Percentiles rank a stretch among this genome's conserved stretches.
phyloP scores from a whole-genome alignment of 1,140 invertebrate genomes.

The Zelostemma sp. region DNA sequence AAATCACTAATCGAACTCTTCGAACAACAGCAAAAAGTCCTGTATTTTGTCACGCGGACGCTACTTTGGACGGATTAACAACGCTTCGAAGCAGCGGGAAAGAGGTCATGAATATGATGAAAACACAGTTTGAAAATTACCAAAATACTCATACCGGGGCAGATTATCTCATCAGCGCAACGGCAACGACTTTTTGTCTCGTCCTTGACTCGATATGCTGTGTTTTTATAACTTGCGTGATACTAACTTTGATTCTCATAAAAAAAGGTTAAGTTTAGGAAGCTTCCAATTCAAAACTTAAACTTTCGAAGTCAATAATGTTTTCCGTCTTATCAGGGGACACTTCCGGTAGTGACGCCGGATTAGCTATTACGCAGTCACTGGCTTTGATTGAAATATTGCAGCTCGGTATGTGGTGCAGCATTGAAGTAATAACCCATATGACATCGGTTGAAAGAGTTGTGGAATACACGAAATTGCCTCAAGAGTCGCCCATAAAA shows the following conservation, averaged over 20 bases:
- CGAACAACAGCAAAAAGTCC: constrained; percentile 79
- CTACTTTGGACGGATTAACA: constrained; percentile 82
- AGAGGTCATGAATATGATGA: constrained; percentile 73
- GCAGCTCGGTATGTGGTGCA: constrained; percentile 86
- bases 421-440: constrained; percentile 78
- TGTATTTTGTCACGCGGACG: constrained; percentile 85
- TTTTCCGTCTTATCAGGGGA: constrained; percentile 33
- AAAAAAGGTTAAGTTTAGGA: constrained; percentile 1
- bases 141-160: constrained; percentile 77
- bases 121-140: constrained; percentile 77
- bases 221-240: too few species aligned
- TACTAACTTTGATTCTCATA: not conserved
- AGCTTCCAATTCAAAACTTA: too few species aligned
- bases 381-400: constrained; percentile 84
- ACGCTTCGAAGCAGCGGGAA: constrained; percentile 83
- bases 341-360: constrained; percentile 75
- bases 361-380: constrained; percentile 87
- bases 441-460: constrained; percentile 88
- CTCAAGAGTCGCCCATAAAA: constrained; percentile 70
- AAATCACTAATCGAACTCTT: too few species aligned
- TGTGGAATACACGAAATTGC: constrained; percentile 79
- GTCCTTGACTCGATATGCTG: too few species aligned
- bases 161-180: constrained; percentile 75
- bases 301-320: too few species aligned
- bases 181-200: constrained; percentile 72